Percentiles rank a stretch among this genome's conserved stretches.
These are phyloP conservation scores for Pangasius mekongensis DNA, from an alignment of 2,797 vertebrate species.

Conservation along the genomic window DNA sequence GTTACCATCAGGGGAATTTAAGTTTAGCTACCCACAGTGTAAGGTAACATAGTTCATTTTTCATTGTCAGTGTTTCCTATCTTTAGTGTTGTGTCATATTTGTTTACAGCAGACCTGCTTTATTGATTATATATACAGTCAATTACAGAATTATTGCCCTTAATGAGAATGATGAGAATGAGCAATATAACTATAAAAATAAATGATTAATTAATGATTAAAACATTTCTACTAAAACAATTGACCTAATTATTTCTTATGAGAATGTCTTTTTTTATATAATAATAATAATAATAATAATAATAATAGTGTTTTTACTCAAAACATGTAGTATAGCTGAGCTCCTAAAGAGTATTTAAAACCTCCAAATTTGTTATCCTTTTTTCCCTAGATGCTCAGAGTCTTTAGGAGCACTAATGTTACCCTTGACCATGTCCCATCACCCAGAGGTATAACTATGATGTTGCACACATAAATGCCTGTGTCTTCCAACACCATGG, in stretches of 20 bases:
- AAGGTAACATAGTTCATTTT: background rate
- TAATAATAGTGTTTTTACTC: background rate
- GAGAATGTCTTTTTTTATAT: background rate
- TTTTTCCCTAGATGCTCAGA: too few species aligned
- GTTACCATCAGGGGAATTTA: background rate
- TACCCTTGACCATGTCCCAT: background rate
- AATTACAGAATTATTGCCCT: too few species aligned
- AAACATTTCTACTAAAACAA: background rate
- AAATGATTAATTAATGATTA: background rate
- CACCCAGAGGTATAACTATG: background rate
- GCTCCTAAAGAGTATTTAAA: background rate
- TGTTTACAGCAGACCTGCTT: background rate
- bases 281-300: background rate
- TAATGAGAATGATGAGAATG: background rate
- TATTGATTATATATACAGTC: background rate
- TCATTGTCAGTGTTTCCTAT: background rate
- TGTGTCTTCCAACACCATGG: background rate
- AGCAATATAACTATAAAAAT: background rate
- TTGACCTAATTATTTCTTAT: background rate
- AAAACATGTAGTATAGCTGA: background rate
- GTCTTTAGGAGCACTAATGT: background rate
- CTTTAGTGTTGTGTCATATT: background rate
- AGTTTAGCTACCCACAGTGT: background rate
- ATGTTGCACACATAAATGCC: background rate
- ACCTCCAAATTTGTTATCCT: background rate